Base-by-base conservation (phyloP, 2,888 invertebrate genomes). In the Pristionchus maxplancki region DNA sequence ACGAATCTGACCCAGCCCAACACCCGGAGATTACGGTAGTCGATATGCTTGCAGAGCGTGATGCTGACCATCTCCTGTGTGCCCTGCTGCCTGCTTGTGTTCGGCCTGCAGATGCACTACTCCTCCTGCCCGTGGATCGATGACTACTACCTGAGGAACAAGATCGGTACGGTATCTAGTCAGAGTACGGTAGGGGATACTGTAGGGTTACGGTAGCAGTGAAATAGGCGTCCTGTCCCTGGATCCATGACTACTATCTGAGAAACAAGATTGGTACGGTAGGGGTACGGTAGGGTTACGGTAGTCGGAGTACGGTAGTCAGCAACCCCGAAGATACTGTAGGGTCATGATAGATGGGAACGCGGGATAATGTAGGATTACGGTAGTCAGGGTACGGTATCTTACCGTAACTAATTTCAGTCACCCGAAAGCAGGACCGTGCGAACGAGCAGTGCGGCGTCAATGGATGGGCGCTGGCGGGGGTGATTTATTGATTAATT, bases 71-170 rank as follows among this genome's bases (percentile, higher is more conserved):
- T 94, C 85, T 93, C 92, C 28, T 93, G 93, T 24, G 94, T 94
- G 15, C 93, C 93, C 1, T 92, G 93, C 88, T 90, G 93, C 6
- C 89, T 94, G 15, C 91, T 94, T 78, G 92, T 94, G 24, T 94
- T 94, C 88, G 94, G 93, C 6, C 90, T 94, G n/a, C 93, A 94
- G 89, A 94, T 94, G 93, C 94, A 94, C 87, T 94, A 94, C 89
- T 92, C 92, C 13, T 93, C 94, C n/a, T 94, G 94, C 87, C 94
- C 94, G 0, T 94, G 93, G 93, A 90, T 94, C 5, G 93, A 93
- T 74, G 93, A 93, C 58, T 94, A 92, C 87, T 89, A 91, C 87
- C 83, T 83, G n/a, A 78, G 44, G 78, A n/a, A 78, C 78, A 24
- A 78, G 11, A 9, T 8, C 13, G 78, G 78, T 78, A 48, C 78